phyloP scores from a whole-genome alignment of 92 coral and sea anemone species.

The Hydrozoanthus gracilis region DNA sequence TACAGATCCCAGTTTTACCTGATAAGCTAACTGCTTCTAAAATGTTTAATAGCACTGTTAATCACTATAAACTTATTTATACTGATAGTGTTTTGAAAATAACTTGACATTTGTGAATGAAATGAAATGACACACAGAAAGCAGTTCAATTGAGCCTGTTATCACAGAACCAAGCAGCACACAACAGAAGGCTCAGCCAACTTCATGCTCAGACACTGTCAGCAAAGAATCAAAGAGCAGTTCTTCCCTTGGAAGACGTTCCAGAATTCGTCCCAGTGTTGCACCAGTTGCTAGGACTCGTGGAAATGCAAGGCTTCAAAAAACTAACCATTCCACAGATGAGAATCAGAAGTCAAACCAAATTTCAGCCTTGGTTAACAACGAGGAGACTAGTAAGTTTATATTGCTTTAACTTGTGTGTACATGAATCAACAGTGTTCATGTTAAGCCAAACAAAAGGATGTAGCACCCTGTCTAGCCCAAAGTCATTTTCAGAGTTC shows the following conservation, averaged over 20 bases:
- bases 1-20: too few species aligned
- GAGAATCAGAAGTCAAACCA: constrained; percentile 14
- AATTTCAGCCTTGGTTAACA: background rate
- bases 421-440: background rate
- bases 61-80: background rate
- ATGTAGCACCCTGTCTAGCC: background rate
- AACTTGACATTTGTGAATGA: background rate
- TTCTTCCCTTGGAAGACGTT: constrained; percentile 52
- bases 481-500: too few species aligned
- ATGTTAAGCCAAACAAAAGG: background rate
- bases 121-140: background rate
- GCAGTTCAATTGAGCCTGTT: background rate
- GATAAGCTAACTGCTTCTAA: too few species aligned
- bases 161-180: background rate
- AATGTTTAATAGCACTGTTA: too few species aligned
- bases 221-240: constrained; percentile 8
- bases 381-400: background rate
- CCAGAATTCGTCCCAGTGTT: constrained; percentile 75
- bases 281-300: constrained; percentile 58
- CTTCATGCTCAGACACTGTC: background rate
- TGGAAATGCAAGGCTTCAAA: constrained; percentile 20
- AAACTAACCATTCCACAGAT: background rate
- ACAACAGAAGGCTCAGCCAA: background rate
- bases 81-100: background rate
- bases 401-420: background rate